These are phyloP conservation scores for Natator depressus DNA, from an alignment of 2,113 vertebrate genomes.

Conservation along the genomic window DNA sequence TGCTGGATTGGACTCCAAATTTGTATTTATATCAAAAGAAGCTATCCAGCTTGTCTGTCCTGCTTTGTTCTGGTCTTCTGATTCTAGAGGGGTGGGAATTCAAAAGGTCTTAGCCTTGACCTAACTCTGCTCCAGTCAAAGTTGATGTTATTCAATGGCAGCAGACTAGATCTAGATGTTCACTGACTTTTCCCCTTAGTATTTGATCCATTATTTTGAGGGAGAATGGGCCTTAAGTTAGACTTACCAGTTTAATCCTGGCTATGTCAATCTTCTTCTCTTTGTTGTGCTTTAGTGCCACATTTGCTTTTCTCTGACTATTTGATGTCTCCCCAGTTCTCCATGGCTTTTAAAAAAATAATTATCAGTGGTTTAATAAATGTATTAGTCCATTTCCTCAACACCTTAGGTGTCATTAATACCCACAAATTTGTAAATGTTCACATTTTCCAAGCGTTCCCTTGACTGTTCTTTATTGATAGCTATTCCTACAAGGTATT, in stretches of 20 bases:
- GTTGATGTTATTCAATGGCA: rapidly evolving
- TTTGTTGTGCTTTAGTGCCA: neutral
- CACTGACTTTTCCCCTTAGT: neutral
- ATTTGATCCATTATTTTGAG: neutral
- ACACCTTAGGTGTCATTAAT: neutral
- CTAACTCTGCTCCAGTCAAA: neutral
- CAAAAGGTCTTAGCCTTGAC: neutral
- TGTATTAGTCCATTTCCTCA: neutral
- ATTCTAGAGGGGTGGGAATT: neutral
- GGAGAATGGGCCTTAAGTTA: neutral
- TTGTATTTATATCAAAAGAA: neutral
- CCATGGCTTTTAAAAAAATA: neutral
- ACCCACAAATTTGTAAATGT: neutral
- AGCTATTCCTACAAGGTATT: neutral
- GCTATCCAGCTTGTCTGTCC: rapidly evolving
- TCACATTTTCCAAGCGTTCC: neutral
- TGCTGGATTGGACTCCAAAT: rapidly evolving
- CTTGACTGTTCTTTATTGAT: neutral
- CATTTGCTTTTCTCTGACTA: neutral
- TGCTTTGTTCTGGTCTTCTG: neutral
- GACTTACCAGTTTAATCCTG: neutral
- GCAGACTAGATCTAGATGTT: neutral
- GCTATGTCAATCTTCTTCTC: neutral
- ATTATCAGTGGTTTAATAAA: neutral
- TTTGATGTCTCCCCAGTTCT: neutral